A percentile compares a stretch with the other conserved stretches of the same genome.
Evolutionary conservation across 1,140 invertebrate genomes (phyloP).

Genomic region (Yoshiicerus persimilis): DNA sequence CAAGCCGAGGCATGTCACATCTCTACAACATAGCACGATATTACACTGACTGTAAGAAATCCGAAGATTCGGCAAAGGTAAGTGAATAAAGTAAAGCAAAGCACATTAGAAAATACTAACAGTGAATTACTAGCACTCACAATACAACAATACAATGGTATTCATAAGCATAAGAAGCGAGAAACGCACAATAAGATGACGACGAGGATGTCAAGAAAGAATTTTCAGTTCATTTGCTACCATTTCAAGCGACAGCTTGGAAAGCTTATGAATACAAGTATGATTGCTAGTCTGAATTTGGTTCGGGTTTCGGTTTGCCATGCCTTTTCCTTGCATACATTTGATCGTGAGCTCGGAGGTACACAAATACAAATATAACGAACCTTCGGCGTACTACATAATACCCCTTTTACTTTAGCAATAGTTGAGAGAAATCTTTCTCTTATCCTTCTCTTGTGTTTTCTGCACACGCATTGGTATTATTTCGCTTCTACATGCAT

Average conservation of each 20-base stretch:
- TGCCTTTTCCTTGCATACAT: background rate
- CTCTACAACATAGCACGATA: background rate
- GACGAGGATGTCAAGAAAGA: constrained; percentile 4
- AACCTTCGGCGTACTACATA: background rate
- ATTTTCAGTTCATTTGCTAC: constrained; percentile 22
- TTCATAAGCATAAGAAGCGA: background rate
- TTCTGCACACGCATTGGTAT: background rate
- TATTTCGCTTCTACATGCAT: background rate
- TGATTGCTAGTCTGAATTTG: background rate
- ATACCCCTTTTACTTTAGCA: background rate
- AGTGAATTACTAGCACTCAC: background rate
- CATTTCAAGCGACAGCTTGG: background rate
- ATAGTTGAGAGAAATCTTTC: background rate
- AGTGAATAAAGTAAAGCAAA: background rate
- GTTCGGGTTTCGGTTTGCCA: too few relatives aligned
- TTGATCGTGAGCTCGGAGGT: background rate
- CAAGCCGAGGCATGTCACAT: background rate
- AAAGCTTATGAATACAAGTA: background rate
- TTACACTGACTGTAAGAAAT: background rate
- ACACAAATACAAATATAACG: background rate
- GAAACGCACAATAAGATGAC: background rate
- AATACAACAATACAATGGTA: background rate
- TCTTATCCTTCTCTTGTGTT: background rate
- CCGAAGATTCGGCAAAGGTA: background rate
- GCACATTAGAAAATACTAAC: background rate